Evolutionary conservation across 2,797 vertebrate species (phyloP), one percentile per base, ranked within the genome.

Genomic region (Cynodonichthys magdalenae): DNA sequence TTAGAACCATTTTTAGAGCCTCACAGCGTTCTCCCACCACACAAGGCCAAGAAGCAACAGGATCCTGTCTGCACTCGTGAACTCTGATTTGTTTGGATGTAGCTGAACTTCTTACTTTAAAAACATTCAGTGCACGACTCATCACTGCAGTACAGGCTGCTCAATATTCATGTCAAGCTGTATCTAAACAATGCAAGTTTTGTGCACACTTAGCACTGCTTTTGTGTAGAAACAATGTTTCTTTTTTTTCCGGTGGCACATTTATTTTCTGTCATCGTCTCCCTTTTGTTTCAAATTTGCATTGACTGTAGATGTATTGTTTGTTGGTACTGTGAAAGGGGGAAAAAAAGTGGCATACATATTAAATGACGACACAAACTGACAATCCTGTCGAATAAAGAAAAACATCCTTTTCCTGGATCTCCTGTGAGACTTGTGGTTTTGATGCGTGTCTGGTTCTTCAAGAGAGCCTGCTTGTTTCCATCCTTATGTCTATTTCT

Each of bases 391-490:
- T 60, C 46, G 41, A 63, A 60, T 17, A 31, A 41, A 44, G 41
- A 62, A 47, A 57, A 51, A 61, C 9, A 61, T 15, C 51, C 50
- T 48, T 52, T 59, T 63, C 1, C 12, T 58, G 60, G n/a, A 17
- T 63, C 56, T 53, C 57, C 52, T 20, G 46, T 15, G 69, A 68
- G 85, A 70, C 49, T 51, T 66, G 78, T 70, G 77, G 81, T 80
- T 82, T 65, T 79, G 75, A 83, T 74, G 81, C 75, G 74, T 71
- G 63, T 67, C 67, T 65, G 77, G 80, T 78, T 80, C 75, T 78
- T 65, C 44, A 60, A 72, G 70, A 75, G 66, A 75, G 63, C 67
- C 67, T 53, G 49, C 52, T 80, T 85, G 68, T 86, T 80, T 85
- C 78, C 67, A 68, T 83, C 70, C 75, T 57, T 74, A n/a, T 75